Evolutionary conservation across 2,888 invertebrate genomes (phyloP).

Genomic region (Caenorhabditis afra): DNA sequence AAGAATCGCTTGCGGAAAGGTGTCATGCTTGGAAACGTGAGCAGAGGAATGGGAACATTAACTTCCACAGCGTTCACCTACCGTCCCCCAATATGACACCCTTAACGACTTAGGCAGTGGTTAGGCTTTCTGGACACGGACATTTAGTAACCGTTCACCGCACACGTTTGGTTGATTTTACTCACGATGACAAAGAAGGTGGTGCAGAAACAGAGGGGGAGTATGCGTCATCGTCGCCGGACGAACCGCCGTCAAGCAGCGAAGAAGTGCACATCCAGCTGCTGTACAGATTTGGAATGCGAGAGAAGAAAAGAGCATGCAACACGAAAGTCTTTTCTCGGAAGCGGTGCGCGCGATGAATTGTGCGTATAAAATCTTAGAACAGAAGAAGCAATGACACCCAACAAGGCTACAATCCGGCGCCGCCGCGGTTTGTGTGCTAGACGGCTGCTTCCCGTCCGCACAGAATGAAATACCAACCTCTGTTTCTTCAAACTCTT

Average conservation of each 20-base stretch:
- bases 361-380: neutral
- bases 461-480: conserved; percentile 23
- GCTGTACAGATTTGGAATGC: neutral
- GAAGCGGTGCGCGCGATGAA: conserved; percentile 5
- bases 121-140: neutral
- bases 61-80: too few relatives aligned
- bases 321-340: conserved; percentile 3
- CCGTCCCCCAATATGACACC: too few relatives aligned
- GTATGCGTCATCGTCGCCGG: conserved; percentile 36
- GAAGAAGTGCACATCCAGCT: conserved; percentile 53
- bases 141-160: neutral
- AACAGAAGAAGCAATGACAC: neutral
- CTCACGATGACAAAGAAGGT: conserved; percentile 40
- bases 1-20: neutral
- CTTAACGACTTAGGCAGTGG: neutral
- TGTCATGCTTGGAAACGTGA: too few relatives aligned
- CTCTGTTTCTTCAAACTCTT: conserved; percentile 61
- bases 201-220: conserved; percentile 26
- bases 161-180: conserved; percentile 6
- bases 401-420: neutral
- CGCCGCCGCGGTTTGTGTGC: neutral
- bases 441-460: neutral
- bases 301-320: conserved; percentile 26
- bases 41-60: too few relatives aligned
- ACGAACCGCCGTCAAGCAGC: conserved; percentile 24